Percentiles rank a stretch among this genome's conserved stretches.
Conservation (phyloP, 2,113 vertebrate species). For the Bos indicus region DNA sequence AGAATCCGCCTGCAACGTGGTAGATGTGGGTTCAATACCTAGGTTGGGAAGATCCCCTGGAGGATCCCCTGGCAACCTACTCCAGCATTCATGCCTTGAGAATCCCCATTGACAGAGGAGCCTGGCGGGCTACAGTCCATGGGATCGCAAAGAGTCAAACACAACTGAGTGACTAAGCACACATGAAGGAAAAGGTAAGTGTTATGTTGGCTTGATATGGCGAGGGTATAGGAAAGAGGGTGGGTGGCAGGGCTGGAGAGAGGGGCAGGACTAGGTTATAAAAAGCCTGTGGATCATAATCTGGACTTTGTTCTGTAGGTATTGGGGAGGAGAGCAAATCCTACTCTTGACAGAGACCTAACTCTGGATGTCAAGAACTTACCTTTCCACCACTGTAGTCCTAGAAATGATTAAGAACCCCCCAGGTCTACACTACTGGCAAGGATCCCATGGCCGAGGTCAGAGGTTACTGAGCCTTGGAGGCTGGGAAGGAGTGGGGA, state of each 20-base stretch:
- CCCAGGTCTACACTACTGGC: neutral
- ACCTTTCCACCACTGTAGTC: neutral
- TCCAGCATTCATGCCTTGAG: neutral
- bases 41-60: neutral
- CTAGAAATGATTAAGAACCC: neutral
- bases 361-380: neutral
- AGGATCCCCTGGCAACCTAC: neutral
- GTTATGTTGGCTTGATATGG: neutral
- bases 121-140: neutral
- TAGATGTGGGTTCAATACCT: neutral
- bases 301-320: too few species aligned
- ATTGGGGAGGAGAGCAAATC: neutral
- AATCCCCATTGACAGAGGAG: neutral
- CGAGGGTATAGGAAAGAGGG: neutral
- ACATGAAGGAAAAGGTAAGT: neutral
- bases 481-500: neutral
- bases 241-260: accelerated
- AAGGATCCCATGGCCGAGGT: neutral
- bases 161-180: neutral
- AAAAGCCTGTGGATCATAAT: neutral
- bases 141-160: neutral
- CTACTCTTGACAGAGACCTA: neutral
- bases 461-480: neutral
- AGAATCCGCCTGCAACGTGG: accelerated
- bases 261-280: neutral